Percentiles rank a stretch among this genome's conserved stretches.
Evolutionary conservation across 2,888 invertebrate species (phyloP).

Genomic region (Achlya flavicornis): DNA sequence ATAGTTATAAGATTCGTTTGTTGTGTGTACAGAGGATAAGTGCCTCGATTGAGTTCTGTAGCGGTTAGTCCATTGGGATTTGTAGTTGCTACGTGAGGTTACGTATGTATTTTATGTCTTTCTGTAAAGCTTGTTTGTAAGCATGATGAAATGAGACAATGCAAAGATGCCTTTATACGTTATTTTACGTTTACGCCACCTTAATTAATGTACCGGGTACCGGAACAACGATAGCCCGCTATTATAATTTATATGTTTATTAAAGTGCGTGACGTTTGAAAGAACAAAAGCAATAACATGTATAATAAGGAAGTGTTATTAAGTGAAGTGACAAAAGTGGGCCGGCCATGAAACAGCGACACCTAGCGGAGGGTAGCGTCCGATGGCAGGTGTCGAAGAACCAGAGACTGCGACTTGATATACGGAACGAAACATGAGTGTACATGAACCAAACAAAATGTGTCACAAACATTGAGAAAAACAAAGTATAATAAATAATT

Average conservation of each 20-base stretch:
- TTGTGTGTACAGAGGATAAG: constrained; percentile 37
- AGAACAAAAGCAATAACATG: constrained; percentile 59
- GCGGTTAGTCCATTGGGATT: constrained; percentile 18
- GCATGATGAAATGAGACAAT: constrained; percentile 74
- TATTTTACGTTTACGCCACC: constrained; percentile 22
- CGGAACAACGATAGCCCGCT: constrained; percentile 36
- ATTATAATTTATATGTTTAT: constrained; percentile 38
- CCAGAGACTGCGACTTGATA: constrained; percentile 79
- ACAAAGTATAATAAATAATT: constrained; percentile 36
- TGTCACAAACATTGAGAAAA: constrained; percentile 25
- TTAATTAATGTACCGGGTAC: constrained; percentile 20
- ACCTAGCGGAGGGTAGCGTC: constrained; percentile 65
- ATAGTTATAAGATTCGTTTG: constrained; percentile 21
- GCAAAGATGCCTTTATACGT: constrained; percentile 55
- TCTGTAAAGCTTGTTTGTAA: constrained; percentile 49
- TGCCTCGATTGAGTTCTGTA: constrained; percentile 23
- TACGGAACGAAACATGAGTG: constrained; percentile 80
- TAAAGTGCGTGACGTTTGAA: constrained; percentile 36
- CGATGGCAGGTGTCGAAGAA: constrained; percentile 80
- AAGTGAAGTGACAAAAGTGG: constrained; percentile 76
- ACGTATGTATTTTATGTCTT: constrained; percentile 49
- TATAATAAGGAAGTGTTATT: constrained; percentile 67
- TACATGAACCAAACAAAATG: constrained; percentile 33
- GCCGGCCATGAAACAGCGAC: constrained; percentile 81
- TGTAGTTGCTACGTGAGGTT: constrained; percentile 24